phyloP scores from a whole-genome alignment of 2,888 invertebrate species.

The Xylophagus ater region DNA sequence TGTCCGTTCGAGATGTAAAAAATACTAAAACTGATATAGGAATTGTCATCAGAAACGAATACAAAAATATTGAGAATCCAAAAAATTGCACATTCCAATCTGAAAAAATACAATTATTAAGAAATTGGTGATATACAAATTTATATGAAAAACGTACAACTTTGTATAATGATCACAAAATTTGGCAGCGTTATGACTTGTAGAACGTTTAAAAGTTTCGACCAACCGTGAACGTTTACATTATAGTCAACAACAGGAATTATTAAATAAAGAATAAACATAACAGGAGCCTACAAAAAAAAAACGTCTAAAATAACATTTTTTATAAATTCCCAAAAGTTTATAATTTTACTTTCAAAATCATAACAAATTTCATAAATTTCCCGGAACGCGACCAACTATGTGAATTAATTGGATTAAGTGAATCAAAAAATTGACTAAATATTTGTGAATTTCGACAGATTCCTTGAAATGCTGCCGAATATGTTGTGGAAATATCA shows the following conservation, averaged over 20 bases:
- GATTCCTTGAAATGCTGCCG: conserved; percentile 1
- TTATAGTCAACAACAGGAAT: conserved; percentile 46
- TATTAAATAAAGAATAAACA: conserved; percentile 43
- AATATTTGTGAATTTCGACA: conserved; percentile 12
- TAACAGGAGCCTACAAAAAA: conserved; percentile 40
- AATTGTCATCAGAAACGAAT: background rate
- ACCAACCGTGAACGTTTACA: conserved; percentile 45
- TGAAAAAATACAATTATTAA: conserved; percentile 2
- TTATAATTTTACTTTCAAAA: conserved; percentile 13
- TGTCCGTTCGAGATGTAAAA: conserved; percentile 21
- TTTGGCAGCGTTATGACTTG: conserved; percentile 41
- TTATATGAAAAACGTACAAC: conserved; percentile 2
- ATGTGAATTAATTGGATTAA: conserved; percentile 15
- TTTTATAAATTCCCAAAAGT: background rate
- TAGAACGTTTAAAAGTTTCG: conserved; percentile 43
- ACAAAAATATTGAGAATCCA: conserved; percentile 1
- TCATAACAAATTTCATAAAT: conserved; percentile 7
- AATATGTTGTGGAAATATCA: background rate
- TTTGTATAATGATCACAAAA: background rate
- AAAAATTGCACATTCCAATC: conserved; percentile 1
- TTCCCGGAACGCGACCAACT: conserved; percentile 11
- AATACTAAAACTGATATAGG: conserved; percentile 16
- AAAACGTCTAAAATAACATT: background rate
- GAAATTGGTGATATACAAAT: background rate
- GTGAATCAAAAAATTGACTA: conserved; percentile 9